Base-by-base conservation (phyloP, 2,113 vertebrate species). In the Tautogolabrus adspersus region DNA sequence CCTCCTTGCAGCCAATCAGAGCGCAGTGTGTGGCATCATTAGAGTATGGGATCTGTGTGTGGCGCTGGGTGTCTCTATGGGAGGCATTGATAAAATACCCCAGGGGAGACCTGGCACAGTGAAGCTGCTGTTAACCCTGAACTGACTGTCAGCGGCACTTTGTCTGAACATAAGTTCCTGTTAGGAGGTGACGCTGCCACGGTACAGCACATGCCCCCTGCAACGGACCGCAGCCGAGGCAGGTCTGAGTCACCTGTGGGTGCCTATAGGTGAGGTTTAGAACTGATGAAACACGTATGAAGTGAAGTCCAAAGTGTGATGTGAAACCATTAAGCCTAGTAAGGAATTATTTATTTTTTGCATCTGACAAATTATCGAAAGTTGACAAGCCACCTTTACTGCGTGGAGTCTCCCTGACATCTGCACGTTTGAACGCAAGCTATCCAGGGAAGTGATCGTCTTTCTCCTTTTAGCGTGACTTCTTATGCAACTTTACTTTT, bases 111-210 rank as follows among this genome's bases (percentile, higher is more conserved):
- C 26, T 73, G 89, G 76, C 85, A 83, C 69, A 85, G 79, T 76
- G 74, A 70, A 84, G 83, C 82, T 88, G 81, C 87, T 72, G 83
- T 82, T 88, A 85, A 90, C 87, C 81, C 85, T 89, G 90, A 76
- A 86, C 87, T 67, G 66, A 70, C 61, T 88, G 84, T 89, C 83
- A 87, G 87, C 82, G 65, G 49, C 64, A 75, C 65, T 89, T 90
- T 88, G 84, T 91, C 74, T 80, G 61, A 88, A 80, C 82, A 89
- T 64, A n/a, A n/a, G n/a, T 82, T 89, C 63, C 61, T 78, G 73
- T 83, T 74, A 68, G 61, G 77, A 79, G 71, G 57, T 72, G 61
- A 76, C 0, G 60, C 47, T 67, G 75, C 57, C 73, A 37, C 58
- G 44, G 44, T 57, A 10, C 37, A 65, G 21, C 62, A 54, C 63